A percentile compares a stretch with the other conserved stretches of the same genome.
Evolutionary conservation across 2,797 vertebrate species (phyloP).

Genomic region (Ficedula albicollis): DNA sequence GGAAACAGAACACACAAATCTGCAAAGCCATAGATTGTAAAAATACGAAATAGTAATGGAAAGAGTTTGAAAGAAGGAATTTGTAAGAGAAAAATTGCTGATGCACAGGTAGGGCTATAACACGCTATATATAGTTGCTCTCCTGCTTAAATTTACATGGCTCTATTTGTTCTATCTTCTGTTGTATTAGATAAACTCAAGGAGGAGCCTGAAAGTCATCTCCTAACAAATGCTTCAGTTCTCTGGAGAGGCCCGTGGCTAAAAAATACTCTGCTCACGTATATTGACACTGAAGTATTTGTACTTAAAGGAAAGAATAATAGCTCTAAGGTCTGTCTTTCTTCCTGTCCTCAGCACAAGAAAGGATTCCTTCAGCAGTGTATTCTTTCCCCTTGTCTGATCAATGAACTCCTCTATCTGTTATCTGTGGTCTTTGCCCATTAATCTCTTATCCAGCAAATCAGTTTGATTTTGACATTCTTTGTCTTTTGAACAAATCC

Average conservation of each 20-base stretch:
- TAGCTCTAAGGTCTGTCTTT: neutral
- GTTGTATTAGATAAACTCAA: neutral
- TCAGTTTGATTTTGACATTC: constrained; percentile 41
- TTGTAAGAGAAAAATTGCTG: neutral
- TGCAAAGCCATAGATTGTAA: neutral
- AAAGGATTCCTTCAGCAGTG: neutral
- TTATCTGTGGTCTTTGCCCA: neutral
- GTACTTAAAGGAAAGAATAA: constrained; percentile 9
- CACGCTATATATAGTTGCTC: neutral
- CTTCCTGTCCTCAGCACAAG: neutral
- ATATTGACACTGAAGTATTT: neutral
- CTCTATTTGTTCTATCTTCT: neutral
- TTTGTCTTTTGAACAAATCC: constrained; percentile 28
- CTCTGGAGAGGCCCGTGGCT: neutral
- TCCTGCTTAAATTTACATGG: neutral
- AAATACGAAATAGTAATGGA: neutral
- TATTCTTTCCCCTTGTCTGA: constrained; percentile 1
- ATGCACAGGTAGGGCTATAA: neutral
- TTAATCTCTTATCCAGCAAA: neutral
- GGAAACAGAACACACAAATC: neutral
- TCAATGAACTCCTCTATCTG: neutral
- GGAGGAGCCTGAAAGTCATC: neutral
- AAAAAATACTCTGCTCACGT: neutral
- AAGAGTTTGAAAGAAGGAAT: neutral
- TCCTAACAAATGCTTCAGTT: neutral